Conservation (phyloP, 1,140 invertebrate species). For the Thrips palmi region DNA sequence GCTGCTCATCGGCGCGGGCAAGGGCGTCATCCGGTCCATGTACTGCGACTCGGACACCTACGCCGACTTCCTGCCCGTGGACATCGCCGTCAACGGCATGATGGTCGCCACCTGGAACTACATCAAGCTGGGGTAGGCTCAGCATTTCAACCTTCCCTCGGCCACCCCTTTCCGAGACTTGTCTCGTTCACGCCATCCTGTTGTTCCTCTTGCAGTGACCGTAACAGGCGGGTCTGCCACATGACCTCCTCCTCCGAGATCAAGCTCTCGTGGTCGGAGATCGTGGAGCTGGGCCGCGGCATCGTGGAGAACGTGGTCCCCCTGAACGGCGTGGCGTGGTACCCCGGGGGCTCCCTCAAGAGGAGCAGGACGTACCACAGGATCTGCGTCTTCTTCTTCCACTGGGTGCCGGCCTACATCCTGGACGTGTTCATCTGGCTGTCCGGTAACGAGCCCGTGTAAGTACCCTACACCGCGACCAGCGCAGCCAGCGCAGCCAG, state of each 20-base stretch:
- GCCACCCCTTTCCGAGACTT: no score
- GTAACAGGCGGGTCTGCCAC: no score
- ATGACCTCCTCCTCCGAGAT: slow-evolving; percentile 32
- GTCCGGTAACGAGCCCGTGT: slow-evolving; percentile 67
- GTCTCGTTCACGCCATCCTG: no score
- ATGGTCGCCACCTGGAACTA: slow-evolving; percentile 42
- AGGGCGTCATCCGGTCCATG: slow-evolving; percentile 72
- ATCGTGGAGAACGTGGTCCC: slow-evolving; percentile 52
- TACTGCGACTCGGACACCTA: slow-evolving; percentile 54
- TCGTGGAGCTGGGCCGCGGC: slow-evolving; percentile 63
- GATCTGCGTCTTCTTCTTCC: slow-evolving; percentile 63
- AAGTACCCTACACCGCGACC: slow-evolving; percentile 29
- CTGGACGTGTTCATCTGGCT: slow-evolving; percentile 55
- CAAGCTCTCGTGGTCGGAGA: slow-evolving; percentile 59
- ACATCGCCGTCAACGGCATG: slow-evolving; percentile 51
- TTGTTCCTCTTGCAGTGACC: no score
- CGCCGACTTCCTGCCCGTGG: slow-evolving; percentile 75
- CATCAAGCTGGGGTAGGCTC: no score
- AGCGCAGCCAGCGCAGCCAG: no score
- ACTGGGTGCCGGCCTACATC: slow-evolving; percentile 66
- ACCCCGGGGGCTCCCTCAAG: slow-evolving; percentile 78
- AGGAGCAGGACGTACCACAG: slow-evolving; percentile 51
- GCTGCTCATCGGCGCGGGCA: slow-evolving; percentile 55
- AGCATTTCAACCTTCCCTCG: no score
- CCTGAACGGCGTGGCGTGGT: slow-evolving; percentile 65